These are phyloP conservation scores for Dolichallabes microphthalmus DNA, from an alignment of 2,113 vertebrate species.

Conservation along the genomic window DNA sequence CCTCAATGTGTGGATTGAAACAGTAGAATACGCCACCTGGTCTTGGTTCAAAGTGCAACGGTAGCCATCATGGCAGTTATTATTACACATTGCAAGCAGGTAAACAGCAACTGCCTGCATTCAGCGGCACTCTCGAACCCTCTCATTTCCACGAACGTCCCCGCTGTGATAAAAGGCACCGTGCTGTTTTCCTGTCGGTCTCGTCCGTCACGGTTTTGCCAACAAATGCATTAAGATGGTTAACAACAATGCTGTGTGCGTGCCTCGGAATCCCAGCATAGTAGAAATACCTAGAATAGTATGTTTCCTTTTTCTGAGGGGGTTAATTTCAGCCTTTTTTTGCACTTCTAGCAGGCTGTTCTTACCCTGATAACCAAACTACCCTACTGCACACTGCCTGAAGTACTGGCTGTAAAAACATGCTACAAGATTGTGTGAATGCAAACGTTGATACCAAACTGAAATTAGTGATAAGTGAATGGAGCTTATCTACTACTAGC, in stretches of 20 bases:
- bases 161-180: constrained; percentile 35
- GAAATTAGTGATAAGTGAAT: neutral
- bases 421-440: neutral
- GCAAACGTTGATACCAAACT: neutral
- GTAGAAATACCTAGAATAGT: neutral
- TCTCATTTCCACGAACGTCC: neutral
- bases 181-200: constrained; percentile 7
- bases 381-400: neutral
- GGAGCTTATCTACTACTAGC: constrained; percentile 1
- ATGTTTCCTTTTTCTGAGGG: neutral
- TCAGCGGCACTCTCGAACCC: neutral
- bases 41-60: neutral
- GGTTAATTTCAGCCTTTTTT: neutral
- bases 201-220: constrained; percentile 19
- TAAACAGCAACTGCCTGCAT: constrained; percentile 3
- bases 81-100: constrained; percentile 5
- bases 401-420: neutral
- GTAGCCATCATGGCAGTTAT: constrained; percentile 2
- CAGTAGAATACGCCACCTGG: neutral
- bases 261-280: constrained; percentile 5
- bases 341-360: neutral
- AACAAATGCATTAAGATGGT: constrained; percentile 26
- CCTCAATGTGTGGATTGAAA: neutral
- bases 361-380: neutral
- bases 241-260: neutral